Percentiles rank a stretch among this genome's conserved stretches.
These are phyloP conservation scores for Drosophila kohkoa DNA, from an alignment of 1,140 invertebrate genomes.

Conservation along the genomic window DNA sequence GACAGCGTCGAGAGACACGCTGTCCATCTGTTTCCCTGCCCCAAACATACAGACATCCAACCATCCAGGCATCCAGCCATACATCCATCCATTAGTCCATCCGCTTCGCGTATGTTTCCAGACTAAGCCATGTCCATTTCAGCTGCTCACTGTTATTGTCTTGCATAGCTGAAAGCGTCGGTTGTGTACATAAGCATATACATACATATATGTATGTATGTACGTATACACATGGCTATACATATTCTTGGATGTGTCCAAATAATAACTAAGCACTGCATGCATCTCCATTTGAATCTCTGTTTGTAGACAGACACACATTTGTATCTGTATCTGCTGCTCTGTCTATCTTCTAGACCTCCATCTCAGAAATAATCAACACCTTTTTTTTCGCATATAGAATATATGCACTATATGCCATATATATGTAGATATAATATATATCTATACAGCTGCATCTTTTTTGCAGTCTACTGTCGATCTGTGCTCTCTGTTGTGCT, in stretches of 20 bases:
- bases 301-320: not conserved
- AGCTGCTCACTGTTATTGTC: conserved; percentile 29
- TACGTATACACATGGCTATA: not conserved
- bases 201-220: not conserved
- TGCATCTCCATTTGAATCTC: conserved; percentile 2
- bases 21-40: conserved; percentile 28
- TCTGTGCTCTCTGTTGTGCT: not conserved
- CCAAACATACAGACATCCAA: conserved; percentile 52
- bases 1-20: conserved; percentile 32
- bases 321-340: not conserved
- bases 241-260: not conserved
- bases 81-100: conserved; percentile 64
- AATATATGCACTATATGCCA: too few relatives aligned
- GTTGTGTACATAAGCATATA: conserved; percentile 1
- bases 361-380: not conserved
- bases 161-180: conserved; percentile 14
- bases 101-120: conserved; percentile 66
- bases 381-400: not conserved
- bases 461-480: not conserved
- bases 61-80: conserved; percentile 55
- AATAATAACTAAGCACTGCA: not conserved
- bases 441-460: not conserved
- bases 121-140: conserved; percentile 59
- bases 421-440: not conserved
- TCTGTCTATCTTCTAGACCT: not conserved